These are phyloP conservation scores for Melanargia galathea DNA, from an alignment of 2,888 invertebrate species.

Conservation along the genomic window DNA sequence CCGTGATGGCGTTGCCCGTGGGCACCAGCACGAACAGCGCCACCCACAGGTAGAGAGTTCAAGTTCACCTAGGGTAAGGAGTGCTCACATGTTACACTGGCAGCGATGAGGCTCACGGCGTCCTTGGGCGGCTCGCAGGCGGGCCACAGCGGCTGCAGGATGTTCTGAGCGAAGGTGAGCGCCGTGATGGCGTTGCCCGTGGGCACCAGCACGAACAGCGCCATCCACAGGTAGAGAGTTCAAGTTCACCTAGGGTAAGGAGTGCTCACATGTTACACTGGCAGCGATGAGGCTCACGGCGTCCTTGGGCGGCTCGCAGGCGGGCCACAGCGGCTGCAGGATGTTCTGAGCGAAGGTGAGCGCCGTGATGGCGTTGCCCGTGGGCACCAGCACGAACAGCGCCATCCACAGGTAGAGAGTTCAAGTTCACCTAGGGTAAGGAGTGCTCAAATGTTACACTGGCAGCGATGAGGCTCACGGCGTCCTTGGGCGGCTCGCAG, in stretches of 20 bases:
- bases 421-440: background rate
- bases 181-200: conserved; percentile 97
- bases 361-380: conserved; percentile 96
- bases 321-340: conserved; percentile 92
- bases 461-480: conserved; percentile 93
- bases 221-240: no score
- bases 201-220: no score
- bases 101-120: no score
- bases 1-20: background rate
- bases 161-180: conserved; percentile 94
- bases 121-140: conserved; percentile 91
- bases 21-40: no score
- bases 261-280: no score
- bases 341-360: conserved; percentile 96
- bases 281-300: no score
- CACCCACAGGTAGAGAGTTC: no score
- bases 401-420: no score
- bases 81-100: no score
- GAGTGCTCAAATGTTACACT: conserved; percentile 90
- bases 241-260: no score
- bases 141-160: conserved; percentile 93
- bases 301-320: conserved; percentile 91
- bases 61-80: no score
- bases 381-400: conserved; percentile 96
- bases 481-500: conserved; percentile 91